Conservation (phyloP, 1,140 invertebrate genomes). For the Planococcus citri region DNA sequence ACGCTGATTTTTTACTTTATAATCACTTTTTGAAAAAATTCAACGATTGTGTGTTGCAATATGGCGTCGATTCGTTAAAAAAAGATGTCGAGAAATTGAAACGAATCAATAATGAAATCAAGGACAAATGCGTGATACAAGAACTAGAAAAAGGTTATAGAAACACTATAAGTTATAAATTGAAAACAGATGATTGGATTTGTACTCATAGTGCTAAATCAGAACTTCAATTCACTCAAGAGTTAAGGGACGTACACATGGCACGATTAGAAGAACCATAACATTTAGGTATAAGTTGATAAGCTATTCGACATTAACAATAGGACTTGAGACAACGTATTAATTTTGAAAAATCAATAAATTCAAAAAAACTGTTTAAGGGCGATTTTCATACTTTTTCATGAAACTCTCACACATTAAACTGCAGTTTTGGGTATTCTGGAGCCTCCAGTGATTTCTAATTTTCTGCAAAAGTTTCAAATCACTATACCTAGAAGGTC, state of each 20-base stretch:
- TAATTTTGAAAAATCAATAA: too few species aligned
- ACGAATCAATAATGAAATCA: slow-evolving; percentile 25
- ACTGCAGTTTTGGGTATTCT: too few species aligned
- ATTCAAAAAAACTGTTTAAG: too few species aligned
- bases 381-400: too few species aligned
- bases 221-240: neutral
- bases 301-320: too few species aligned
- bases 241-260: neutral
- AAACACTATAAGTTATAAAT: slow-evolving; percentile 26
- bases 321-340: too few species aligned
- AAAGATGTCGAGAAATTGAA: slow-evolving; percentile 28
- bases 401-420: too few species aligned
- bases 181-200: slow-evolving; percentile 23
- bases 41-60: slow-evolving; percentile 28
- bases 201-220: slow-evolving; percentile 19
- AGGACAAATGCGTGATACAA: slow-evolving; percentile 26
- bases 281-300: too few species aligned
- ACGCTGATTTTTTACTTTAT: slow-evolving; percentile 32
- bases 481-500: too few species aligned
- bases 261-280: neutral
- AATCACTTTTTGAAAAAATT: slow-evolving; percentile 32
- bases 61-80: slow-evolving; percentile 31
- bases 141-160: slow-evolving; percentile 26
- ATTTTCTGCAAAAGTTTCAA: too few species aligned
- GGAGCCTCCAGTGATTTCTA: too few species aligned